Evolutionary conservation across 2,113 vertebrate species (phyloP).

Genomic region (Gavialis gangeticus): DNA sequence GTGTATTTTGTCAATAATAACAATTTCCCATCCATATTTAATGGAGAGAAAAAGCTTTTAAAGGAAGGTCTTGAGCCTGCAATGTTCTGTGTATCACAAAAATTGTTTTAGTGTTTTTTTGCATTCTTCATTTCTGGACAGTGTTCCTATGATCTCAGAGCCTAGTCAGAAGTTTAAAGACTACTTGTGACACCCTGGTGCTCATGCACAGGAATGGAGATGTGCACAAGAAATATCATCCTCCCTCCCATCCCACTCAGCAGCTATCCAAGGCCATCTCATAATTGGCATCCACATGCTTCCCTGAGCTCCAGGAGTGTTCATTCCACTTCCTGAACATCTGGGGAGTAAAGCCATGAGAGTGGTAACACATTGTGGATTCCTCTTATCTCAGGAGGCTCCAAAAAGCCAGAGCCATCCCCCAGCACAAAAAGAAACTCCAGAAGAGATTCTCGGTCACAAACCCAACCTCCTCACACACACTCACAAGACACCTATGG

Average conservation of each 20-base stretch:
- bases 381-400: too few species aligned
- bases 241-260: not conserved
- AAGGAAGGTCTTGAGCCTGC: not conserved
- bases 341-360: too few species aligned
- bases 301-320: not conserved
- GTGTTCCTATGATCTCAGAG: not conserved
- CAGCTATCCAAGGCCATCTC: not conserved
- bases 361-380: too few species aligned
- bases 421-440: not conserved
- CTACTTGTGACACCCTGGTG: not conserved
- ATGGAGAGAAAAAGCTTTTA: not conserved
- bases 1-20: not conserved
- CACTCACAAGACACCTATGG: not conserved
- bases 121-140: not conserved
- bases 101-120: not conserved
- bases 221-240: not conserved
- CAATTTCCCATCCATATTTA: not conserved
- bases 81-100: not conserved
- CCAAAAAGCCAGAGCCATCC: too few species aligned
- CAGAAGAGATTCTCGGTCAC: not conserved
- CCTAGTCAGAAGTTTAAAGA: not conserved
- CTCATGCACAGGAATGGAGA: not conserved
- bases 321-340: not conserved
- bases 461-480: not conserved
- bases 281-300: not conserved